Conservation (phyloP, 2,888 invertebrate species). For the Reticulitermes lucifugus region DNA sequence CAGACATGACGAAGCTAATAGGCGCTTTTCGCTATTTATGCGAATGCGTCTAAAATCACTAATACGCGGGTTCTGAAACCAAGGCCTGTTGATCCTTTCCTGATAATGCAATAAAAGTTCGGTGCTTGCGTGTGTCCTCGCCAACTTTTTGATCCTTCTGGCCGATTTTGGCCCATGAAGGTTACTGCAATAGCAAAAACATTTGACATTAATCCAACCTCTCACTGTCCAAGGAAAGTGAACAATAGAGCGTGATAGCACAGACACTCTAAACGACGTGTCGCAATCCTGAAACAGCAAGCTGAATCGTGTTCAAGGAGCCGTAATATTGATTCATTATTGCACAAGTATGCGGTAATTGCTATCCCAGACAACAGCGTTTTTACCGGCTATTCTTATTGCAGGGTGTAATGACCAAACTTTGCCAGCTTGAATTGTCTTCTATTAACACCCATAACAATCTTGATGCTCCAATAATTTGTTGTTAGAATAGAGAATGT, state of each 20-base stretch:
- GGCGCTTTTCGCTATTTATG: no score
- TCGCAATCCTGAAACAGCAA: neutral
- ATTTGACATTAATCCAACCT: neutral
- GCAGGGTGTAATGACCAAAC: neutral
- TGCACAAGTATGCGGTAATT: neutral
- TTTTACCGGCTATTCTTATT: neutral
- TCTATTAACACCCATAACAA: neutral
- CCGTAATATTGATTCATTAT: slow-evolving; percentile 8
- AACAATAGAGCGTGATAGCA: neutral
- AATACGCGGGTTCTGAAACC: neutral
- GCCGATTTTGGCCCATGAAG: neutral
- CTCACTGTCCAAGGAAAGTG: neutral
- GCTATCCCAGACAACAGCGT: neutral
- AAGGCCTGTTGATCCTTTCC: neutral
- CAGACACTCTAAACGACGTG: neutral
- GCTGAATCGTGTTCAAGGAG: neutral
- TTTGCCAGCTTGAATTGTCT: neutral
- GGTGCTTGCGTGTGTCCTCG: neutral
- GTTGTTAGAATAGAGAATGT: neutral
- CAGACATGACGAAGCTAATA: no score
- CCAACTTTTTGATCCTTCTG: neutral
- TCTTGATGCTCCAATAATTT: slow-evolving; percentile 1
- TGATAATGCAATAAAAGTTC: neutral
- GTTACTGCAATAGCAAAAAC: neutral
- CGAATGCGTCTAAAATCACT: no score